Evolutionary conservation across 2,113 vertebrate genomes (phyloP), one percentile per base, ranked within the genome.

Genomic region (Apteryx mantelli): DNA sequence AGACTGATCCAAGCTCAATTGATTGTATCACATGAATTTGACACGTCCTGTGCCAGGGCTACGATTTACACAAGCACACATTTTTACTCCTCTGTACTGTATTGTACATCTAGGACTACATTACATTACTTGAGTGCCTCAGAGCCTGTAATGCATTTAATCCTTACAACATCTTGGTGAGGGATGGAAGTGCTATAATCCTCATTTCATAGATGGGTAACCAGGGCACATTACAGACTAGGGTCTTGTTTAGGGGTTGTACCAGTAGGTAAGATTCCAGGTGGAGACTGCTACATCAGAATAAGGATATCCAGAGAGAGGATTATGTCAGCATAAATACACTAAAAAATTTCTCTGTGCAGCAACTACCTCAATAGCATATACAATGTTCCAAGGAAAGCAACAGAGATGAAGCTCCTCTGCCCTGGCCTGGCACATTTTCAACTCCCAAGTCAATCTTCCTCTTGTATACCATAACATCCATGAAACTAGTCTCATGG

Each of bases 131-230:
- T 89, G 93, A 95, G 92, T 92, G 83, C 88, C 73, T 93, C 42
- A 30, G 77, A 89, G 53, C 53, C 83, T 63, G 64, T 82, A 83
- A 92, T 42, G 65, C 61, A 48, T 92, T 87, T 96, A 95, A 94
- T 93, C 83, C 89, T 96, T 91, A 96, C 82, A 83, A 65, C 77
- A 82, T 91, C 73, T 92, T 77, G 60, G 88, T 93, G 95, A 96
- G 73, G 19, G 52, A 86, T 83, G 65, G 79, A 86, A 40, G 79
- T 94, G 75, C 87, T 84, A 93, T 96, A 55, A 95, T 90, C 92
- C 91, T 93, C 55, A 84, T 95, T 96, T 96, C 89, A 96, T 88
- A 93, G 91, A 79, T 92, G 83, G 92, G 58, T 90, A 81, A 78
- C 88, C 86, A 79, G 82, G 86, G 38, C 77, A 76, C 61, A 85